These are phyloP conservation scores for Amphibalanus amphitrite DNA, from an alignment of 1,140 invertebrate genomes.

Conservation along the genomic window DNA sequence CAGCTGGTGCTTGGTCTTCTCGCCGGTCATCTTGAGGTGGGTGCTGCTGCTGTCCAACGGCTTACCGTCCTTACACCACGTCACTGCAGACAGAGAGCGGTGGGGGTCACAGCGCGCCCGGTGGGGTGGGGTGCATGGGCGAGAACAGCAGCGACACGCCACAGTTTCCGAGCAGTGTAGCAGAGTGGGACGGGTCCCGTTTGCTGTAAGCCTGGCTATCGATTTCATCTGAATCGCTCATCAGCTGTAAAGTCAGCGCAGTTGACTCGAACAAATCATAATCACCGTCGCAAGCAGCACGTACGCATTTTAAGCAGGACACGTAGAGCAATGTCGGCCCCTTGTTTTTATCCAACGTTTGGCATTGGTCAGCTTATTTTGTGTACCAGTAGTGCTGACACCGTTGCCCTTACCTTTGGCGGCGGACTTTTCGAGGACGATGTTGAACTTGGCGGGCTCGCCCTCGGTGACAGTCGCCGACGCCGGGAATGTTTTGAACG, in stretches of 20 bases:
- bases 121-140: no score
- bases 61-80: conserved; percentile 83
- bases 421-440: conserved; percentile 51
- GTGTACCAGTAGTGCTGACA: neutral
- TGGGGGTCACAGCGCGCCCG: no score
- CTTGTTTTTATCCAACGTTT: neutral
- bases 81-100: conserved; percentile 26
- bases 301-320: neutral
- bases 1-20: conserved; percentile 50
- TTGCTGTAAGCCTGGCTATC: neutral
- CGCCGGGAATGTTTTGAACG: conserved; percentile 72
- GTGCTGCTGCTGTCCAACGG: conserved; percentile 53
- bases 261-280: neutral
- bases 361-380: neutral
- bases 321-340: neutral
- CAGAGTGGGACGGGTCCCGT: no score
- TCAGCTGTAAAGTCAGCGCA: neutral
- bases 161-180: no score
- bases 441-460: conserved; percentile 58
- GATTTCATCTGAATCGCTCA: neutral
- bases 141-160: no score
- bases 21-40: conserved; percentile 62
- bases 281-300: neutral
- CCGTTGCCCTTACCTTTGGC: conserved; percentile 36
- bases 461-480: conserved; percentile 68